Percentiles rank a stretch among this genome's conserved stretches.
phyloP scores from a whole-genome alignment of 2,888 invertebrate species.

The Amiota mariae region DNA sequence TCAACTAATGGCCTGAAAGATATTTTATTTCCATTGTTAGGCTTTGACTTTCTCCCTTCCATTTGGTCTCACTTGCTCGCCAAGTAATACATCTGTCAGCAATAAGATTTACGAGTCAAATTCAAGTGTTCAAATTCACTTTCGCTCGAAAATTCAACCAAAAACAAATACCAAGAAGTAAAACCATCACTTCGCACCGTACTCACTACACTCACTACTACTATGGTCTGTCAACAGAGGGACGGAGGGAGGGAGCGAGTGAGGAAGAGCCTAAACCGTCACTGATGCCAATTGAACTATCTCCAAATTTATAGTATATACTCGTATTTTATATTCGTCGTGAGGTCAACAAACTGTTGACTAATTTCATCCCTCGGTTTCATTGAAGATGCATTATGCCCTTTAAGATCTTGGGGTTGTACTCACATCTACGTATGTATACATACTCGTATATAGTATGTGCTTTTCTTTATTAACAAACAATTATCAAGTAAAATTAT shows the following conservation, averaged over 20 bases:
- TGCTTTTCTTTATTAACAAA: no score
- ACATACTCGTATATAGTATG: no score
- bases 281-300: constrained; percentile 62
- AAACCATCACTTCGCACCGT: constrained; percentile 16
- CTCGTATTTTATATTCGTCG: constrained; percentile 35
- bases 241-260: constrained; percentile 53
- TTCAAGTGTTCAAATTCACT: constrained; percentile 61
- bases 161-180: constrained; percentile 17
- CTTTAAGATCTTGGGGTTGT: background rate
- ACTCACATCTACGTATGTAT: no score
- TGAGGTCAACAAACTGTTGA: constrained; percentile 57
- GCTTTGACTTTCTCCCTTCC: background rate
- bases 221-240: background rate
- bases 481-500: no score
- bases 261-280: constrained; percentile 61
- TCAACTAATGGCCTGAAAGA: background rate
- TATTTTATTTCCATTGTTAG: background rate
- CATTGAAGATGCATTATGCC: background rate
- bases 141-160: constrained; percentile 20
- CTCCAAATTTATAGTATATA: constrained; percentile 36
- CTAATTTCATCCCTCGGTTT: constrained; percentile 21
- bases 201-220: background rate
- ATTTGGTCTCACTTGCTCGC: background rate
- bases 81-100: constrained; percentile 56
- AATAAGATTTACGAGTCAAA: constrained; percentile 55